phyloP scores from a whole-genome alignment of 2,888 invertebrate genomes.

The Corbicula japonica region DNA sequence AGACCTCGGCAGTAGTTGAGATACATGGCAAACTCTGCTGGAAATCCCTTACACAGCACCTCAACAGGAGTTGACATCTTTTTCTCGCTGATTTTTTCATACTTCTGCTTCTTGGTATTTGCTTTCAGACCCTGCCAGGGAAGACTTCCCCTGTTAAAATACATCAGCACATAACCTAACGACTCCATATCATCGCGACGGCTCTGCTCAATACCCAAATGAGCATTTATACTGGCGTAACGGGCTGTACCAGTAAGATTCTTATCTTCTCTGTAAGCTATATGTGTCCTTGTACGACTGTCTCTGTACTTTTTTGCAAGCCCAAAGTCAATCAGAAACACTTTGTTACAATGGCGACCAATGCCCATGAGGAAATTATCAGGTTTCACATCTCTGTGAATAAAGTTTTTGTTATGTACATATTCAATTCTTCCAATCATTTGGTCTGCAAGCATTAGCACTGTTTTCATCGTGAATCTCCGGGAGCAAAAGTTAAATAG shows the following conservation, averaged over 20 bases:
- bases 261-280: conserved; percentile 91
- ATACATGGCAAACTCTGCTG: conserved; percentile 99
- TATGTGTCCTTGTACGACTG: conserved; percentile 96
- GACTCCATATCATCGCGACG: conserved; percentile 99
- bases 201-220: conserved; percentile 99
- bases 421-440: conserved; percentile 95
- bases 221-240: conserved; percentile 99
- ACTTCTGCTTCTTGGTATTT: conserved; percentile 99
- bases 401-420: conserved; percentile 99
- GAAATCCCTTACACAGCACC: conserved; percentile 99
- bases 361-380: conserved; percentile 89
- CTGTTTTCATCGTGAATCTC: conserved; percentile 99
- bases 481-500: conserved; percentile 99
- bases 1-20: conserved; percentile 99
- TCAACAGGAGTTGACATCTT: conserved; percentile 99
- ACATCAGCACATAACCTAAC: conserved; percentile 99
- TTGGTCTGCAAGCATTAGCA: conserved; percentile 98
- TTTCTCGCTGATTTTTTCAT: conserved; percentile 99
- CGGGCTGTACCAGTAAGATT: conserved; percentile 88
- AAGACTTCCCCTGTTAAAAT: conserved; percentile 96
- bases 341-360: conserved; percentile 86
- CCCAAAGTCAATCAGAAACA: conserved; percentile 99
- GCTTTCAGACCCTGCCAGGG: conserved; percentile 99
- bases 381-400: conserved; percentile 92
- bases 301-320: conserved; percentile 99